phyloP scores from a whole-genome alignment of 2,113 vertebrate species.

The Steatornis caripensis region DNA sequence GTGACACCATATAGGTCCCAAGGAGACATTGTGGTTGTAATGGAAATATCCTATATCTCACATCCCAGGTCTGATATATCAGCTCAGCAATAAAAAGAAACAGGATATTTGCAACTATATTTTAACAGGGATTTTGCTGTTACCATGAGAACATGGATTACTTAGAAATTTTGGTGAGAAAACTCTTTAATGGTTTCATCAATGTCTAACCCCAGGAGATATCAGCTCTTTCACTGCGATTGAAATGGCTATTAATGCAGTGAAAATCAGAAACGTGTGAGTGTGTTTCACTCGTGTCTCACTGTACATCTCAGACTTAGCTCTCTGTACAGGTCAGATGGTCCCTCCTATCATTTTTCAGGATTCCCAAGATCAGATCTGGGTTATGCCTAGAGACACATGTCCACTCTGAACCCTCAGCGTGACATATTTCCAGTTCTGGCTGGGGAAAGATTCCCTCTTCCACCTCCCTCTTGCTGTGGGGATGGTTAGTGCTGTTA shows the following conservation, averaged over 20 bases:
- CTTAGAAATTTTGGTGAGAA: constrained; percentile 57
- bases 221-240: not conserved
- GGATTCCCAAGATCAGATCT: not conserved
- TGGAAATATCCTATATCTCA: constrained; percentile 62
- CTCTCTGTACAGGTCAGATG: not conserved
- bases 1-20: constrained; percentile 46
- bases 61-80: constrained; percentile 51
- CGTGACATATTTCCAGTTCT: not conserved
- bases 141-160: constrained; percentile 67
- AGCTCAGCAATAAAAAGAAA: constrained; percentile 65
- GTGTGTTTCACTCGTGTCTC: not conserved
- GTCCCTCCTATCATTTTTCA: not conserved
- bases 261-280: constrained; percentile 6
- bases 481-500: not conserved
- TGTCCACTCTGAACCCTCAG: not conserved
- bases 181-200: constrained; percentile 55
- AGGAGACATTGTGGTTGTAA: constrained; percentile 53
- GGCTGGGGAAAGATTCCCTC: not conserved
- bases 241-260: not conserved
- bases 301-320: not conserved
- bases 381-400: not conserved
- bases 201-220: not conserved
- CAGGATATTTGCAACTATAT: constrained; percentile 65
- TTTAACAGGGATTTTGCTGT: constrained; percentile 58
- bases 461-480: not conserved